phyloP scores from a whole-genome alignment of 2,888 invertebrate species.

The Drosophila pseudotalamancana region DNA sequence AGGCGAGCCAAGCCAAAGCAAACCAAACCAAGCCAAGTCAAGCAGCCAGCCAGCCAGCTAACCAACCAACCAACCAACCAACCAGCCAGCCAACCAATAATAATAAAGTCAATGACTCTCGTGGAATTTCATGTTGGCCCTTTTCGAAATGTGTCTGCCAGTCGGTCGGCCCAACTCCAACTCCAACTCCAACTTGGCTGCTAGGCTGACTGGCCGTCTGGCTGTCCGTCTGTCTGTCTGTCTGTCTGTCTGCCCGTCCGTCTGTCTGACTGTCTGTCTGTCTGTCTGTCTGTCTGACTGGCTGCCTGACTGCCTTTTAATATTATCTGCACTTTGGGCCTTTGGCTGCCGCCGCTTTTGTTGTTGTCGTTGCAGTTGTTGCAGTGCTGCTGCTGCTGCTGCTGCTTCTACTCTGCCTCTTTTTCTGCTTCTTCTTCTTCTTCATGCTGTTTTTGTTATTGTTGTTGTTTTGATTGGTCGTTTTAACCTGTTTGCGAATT shows the following conservation, averaged over 20 bases:
- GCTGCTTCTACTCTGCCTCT: too few species aligned
- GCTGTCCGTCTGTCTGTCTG: slow-evolving; percentile 27
- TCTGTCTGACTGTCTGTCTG: slow-evolving; percentile 48
- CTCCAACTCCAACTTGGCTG: slow-evolving; percentile 45
- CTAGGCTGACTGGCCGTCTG: slow-evolving; percentile 51
- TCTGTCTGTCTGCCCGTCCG: slow-evolving; percentile 31
- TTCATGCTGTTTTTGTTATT: slow-evolving; percentile 39
- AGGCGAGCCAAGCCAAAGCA: slow-evolving; percentile 18
- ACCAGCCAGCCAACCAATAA: slow-evolving; percentile 58
- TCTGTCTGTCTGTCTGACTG: slow-evolving; percentile 37
- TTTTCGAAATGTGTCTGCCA: slow-evolving; percentile 77
- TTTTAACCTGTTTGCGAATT: slow-evolving; percentile 83
- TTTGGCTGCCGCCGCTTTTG: slow-evolving; percentile 66
- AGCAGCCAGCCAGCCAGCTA: slow-evolving; percentile 24
- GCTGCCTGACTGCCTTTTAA: slow-evolving; percentile 71
- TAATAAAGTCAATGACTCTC: slow-evolving; percentile 82
- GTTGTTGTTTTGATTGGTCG: slow-evolving; percentile 76
- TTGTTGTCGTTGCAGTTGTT: slow-evolving; percentile 25
- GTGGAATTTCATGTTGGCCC: slow-evolving; percentile 81
- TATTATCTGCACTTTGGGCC: slow-evolving; percentile 76
- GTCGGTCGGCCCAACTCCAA: slow-evolving; percentile 52
- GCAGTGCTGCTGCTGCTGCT: too few species aligned
- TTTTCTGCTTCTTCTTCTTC: too few species aligned
- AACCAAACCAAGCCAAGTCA: slow-evolving; percentile 25
- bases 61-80: slow-evolving; percentile 52